Evolutionary conservation across 53 echinoderm and acorn worm species (phyloP).

Genomic region (Antedon mediterranea): DNA sequence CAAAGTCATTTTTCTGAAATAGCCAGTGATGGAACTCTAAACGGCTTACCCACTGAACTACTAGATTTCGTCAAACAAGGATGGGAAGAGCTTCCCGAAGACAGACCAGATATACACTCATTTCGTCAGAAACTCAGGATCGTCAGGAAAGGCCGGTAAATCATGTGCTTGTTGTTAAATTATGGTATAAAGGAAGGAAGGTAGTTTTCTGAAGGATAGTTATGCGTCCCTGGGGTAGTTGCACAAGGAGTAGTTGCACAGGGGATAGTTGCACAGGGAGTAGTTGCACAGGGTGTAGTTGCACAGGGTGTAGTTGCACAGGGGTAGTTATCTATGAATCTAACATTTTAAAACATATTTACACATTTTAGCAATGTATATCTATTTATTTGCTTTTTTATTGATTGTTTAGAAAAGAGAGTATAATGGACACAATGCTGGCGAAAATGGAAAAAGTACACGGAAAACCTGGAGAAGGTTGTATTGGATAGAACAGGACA

Average conservation of each 20-base stretch:
- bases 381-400: no score
- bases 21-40: slow-evolving; percentile 6
- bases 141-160: slow-evolving; percentile 56
- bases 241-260: no score
- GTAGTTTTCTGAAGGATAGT: no score
- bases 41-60: slow-evolving; percentile 21
- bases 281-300: no score
- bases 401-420: slow-evolving; percentile 36
- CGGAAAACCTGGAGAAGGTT: slow-evolving; percentile 83
- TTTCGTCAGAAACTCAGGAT: slow-evolving; percentile 50
- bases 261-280: no score
- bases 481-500: slow-evolving; percentile 73
- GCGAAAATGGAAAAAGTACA: slow-evolving; percentile 95
- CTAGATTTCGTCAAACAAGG: slow-evolving; percentile 40
- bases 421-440: slow-evolving; percentile 84
- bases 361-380: no score
- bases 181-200: no score
- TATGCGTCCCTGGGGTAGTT: no score
- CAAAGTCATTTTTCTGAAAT: slow-evolving; percentile 20
- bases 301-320: not conserved
- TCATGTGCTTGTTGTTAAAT: not conserved
- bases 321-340: no score
- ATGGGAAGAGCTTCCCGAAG: slow-evolving; percentile 80
- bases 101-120: slow-evolving; percentile 62
- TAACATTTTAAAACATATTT: no score